A percentile compares a stretch with the other conserved stretches of the same genome.
Evolutionary conservation across 2,113 vertebrate species (phyloP).

Genomic region (Myxocyprinus asiaticus): DNA sequence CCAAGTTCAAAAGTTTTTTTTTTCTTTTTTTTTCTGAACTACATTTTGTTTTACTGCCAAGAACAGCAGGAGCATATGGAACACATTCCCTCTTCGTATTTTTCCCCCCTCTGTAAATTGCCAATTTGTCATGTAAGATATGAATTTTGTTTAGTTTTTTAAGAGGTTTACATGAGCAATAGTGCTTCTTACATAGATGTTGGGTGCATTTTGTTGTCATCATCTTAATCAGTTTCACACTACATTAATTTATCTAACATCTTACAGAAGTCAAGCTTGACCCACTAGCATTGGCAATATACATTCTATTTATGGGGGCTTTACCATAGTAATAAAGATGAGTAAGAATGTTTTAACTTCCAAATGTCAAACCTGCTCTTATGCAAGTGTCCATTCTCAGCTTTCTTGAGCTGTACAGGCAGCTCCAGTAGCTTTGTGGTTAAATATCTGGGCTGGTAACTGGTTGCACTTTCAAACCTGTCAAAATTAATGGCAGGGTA

Average conservation of each 20-base stretch:
- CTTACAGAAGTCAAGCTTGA: neutral
- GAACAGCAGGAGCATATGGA: slow-evolving; percentile 20
- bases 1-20: neutral
- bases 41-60: neutral
- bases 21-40: neutral
- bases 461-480: no score
- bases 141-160: neutral
- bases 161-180: slow-evolving; percentile 17
- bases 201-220: neutral
- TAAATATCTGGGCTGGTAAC: no score
- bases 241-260: neutral
- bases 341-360: no score
- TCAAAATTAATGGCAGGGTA: no score
- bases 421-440: no score
- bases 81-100: neutral
- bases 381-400: no score
- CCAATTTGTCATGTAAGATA: slow-evolving; percentile 14
- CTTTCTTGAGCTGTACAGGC: no score
- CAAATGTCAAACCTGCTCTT: no score
- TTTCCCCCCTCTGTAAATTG: neutral
- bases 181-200: slow-evolving; percentile 3
- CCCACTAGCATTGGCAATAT: neutral
- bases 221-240: neutral
- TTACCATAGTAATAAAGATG: no score
- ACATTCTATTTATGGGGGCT: neutral